Evolutionary conservation across 2,797 vertebrate species (phyloP), one percentile per base, ranked within the genome.

Genomic region (Valencia hispanica): DNA sequence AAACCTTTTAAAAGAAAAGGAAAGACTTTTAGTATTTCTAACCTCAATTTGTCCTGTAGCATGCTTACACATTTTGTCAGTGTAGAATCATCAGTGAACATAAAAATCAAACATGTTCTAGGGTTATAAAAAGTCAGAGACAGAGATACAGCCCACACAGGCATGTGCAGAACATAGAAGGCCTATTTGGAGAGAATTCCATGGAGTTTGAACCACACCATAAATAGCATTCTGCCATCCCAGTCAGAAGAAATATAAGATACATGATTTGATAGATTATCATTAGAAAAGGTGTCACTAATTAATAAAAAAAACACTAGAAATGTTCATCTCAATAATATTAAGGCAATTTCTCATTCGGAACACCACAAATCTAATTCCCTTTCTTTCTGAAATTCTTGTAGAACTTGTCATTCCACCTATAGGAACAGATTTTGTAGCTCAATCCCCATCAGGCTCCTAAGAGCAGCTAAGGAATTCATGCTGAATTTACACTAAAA

Each of bases 381-480:
- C 15, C 18, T 18, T 72, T 18, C 34, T 27, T 39, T 11, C 14
- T 39, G 34, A 53, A 17, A 53, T 55, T 15, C 36, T 39, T 39
- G 34, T 65, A 41, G 36, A 65, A 41, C 5, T 25, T 36, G 34
- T 22, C 20, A 17, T 65, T 65, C 61, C 18, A 39, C 32, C 59
- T 65, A 34, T 25, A 36, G 14, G 36, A 41, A 41, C 41, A 41
- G 36, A 41, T 66, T 41, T 61, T 61, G 15, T 41, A 41, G 22
- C 36, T 66, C 36, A 66, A 66, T 66, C 11, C 63, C 63, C 63
- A 14, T 66, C 63, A 66, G 63, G 15, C 10, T n/a, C 25, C 63
- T 66, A 66, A 66, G 22, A 66, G 63, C 36, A 66, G 63, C n/a
- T 41, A 22, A 39, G 63, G 63, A 66, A 41, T 41, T 25, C 63